Conservation (phyloP, 2,797 vertebrate genomes). For the Tiaroga cobitis region DNA sequence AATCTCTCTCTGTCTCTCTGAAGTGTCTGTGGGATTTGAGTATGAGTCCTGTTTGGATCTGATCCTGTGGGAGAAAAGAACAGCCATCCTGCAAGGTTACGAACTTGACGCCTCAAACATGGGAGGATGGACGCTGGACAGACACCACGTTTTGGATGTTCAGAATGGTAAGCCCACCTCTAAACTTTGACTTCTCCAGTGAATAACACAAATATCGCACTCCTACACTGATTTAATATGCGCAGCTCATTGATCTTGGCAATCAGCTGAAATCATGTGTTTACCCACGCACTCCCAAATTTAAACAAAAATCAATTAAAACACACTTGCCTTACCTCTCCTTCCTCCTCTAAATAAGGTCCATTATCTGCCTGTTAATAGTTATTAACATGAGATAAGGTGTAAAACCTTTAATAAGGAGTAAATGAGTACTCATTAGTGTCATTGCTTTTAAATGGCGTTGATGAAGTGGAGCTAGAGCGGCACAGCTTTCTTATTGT, state of each 20-base stretch:
- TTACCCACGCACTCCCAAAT: conserved; percentile 25
- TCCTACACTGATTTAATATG: conserved; percentile 32
- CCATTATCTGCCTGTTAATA: conserved; percentile 18
- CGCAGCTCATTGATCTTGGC: conserved; percentile 8
- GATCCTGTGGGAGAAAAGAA: conserved; percentile 97
- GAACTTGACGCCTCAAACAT: conserved; percentile 96
- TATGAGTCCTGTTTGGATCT: conserved; percentile 97
- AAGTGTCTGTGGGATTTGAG: conserved; percentile 97
- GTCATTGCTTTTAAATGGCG: conserved; percentile 30
- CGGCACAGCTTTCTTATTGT: conserved; percentile 10
- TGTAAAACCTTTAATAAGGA: conserved; percentile 23
- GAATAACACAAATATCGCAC: background rate
- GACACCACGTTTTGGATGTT: conserved; percentile 93
- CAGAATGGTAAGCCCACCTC: conserved; percentile 85
- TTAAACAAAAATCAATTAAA: conserved; percentile 33
- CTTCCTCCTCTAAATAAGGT: background rate
- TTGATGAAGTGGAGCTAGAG: conserved; percentile 29
- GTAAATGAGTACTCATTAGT: conserved; percentile 38
- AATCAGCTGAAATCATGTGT: conserved; percentile 2
- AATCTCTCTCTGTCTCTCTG: conserved; percentile 28
- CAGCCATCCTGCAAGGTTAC: conserved; percentile 90
- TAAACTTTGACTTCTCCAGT: background rate
- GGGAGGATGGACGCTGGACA: conserved; percentile 94
- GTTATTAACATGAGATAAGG: conserved; percentile 19
- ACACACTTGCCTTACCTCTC: background rate